These are phyloP conservation scores for Ariopsis seemanni DNA, from an alignment of 2,113 vertebrate genomes.

Conservation along the genomic window DNA sequence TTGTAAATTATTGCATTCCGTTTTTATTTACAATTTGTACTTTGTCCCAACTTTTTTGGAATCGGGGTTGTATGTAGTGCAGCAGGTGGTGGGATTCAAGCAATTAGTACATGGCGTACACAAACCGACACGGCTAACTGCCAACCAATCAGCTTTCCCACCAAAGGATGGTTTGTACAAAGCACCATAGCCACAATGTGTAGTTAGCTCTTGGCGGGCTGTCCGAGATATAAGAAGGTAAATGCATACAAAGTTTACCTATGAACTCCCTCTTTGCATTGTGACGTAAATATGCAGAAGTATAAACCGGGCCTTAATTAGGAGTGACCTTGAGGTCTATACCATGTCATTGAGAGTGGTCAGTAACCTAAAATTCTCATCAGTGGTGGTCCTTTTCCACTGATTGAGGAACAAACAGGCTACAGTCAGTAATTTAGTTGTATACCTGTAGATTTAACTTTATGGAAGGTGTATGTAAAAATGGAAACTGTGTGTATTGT, in stretches of 20 bases:
- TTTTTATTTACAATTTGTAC: too few relatives aligned
- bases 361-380: not conserved
- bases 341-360: not conserved
- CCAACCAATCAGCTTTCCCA: not conserved
- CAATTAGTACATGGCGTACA: not conserved
- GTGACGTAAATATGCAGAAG: not conserved
- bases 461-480: not conserved
- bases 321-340: not conserved
- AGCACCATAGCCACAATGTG: not conserved
- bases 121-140: not conserved
- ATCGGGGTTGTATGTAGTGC: not conserved
- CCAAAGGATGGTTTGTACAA: not conserved
- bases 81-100: not conserved
- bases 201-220: not conserved
- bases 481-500: not conserved
- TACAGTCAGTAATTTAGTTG: not conserved
- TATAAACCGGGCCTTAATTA: not conserved
- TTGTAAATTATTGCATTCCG: too few relatives aligned
- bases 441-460: not conserved
- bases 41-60: too few relatives aligned
- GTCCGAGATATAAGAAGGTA: not conserved
- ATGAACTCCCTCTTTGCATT: not conserved
- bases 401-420: not conserved
- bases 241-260: not conserved
- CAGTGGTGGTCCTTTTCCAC: not conserved